These are phyloP conservation scores for Cephonodes hylas DNA, from an alignment of 2,888 invertebrate species.

Conservation along the genomic window DNA sequence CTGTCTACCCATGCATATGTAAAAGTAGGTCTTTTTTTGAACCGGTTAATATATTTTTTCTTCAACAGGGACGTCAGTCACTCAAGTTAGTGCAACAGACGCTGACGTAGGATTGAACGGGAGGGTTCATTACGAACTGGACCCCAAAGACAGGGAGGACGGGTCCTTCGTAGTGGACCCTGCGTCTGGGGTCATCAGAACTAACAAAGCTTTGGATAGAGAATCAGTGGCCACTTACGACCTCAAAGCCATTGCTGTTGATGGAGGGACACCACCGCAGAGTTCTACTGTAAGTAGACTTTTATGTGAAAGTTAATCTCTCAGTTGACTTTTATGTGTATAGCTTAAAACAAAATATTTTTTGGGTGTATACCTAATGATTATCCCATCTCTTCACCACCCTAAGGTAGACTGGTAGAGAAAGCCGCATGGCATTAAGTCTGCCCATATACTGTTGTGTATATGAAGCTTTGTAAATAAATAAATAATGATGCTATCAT, in stretches of 20 bases:
- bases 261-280: slow-evolving; percentile 90
- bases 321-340: too few species aligned
- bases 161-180: slow-evolving; percentile 96
- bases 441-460: too few species aligned
- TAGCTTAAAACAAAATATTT: too few species aligned
- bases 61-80: slow-evolving; percentile 84
- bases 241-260: slow-evolving; percentile 92
- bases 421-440: too few species aligned
- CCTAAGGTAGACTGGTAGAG: too few species aligned
- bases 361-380: too few species aligned
- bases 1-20: too few species aligned
- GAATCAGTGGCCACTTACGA: slow-evolving; percentile 94
- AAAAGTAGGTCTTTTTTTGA: too few species aligned
- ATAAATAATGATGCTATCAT: too few species aligned
- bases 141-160: slow-evolving; percentile 88
- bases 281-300: slow-evolving; percentile 78
- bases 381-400: too few species aligned
- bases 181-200: slow-evolving; percentile 94
- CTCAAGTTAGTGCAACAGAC: slow-evolving; percentile 90
- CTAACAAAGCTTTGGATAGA: slow-evolving; percentile 93
- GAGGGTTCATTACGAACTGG: slow-evolving; percentile 89
- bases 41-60: background rate
- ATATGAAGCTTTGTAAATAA: too few species aligned
- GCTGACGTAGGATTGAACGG: slow-evolving; percentile 94
- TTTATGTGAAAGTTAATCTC: background rate